Base-by-base conservation (phyloP, 2,113 vertebrate species). In the Cheirogaleus medius region DNA sequence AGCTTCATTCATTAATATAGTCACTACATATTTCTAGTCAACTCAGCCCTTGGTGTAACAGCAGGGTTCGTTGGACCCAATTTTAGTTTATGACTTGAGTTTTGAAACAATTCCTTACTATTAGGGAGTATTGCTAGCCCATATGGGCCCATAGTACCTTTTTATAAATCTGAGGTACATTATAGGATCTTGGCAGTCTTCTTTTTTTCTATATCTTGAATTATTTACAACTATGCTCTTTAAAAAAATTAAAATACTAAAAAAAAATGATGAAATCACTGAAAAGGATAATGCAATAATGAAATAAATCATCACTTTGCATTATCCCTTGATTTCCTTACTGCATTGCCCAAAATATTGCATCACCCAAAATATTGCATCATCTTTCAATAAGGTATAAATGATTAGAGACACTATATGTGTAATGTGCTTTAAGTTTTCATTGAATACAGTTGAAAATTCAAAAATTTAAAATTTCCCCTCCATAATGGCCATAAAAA, bases 141-240 rank as follows among this genome's bases (percentile, higher is more conserved):
- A 42, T 18, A 49, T 49, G 44, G 37, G n/a, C 64, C 64, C 34
- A 89, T 13, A 73, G 42, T 25, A 69, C 49, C 8, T 8, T 95
- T 84, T 93, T 80, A 68, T 69, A 94, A 81, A 86, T 77, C 15
- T 69, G 82, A 85, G 52, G 56, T 49, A 42, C 52, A 87, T 49
- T 78, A 78, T 15, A 58, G 71, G 25, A 74, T 69, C 18, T 94
- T 66, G 27, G 25, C 81, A 13, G 29, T 88, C n/a, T 88, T 71
- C 54, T 85, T 80, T 66, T 76, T 47, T 66, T 13, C 54, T 69
- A 4, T 42, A 58, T 58, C 58, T 92, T 76, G 11, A 54, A 47
- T 88, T 95, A 96, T 63, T 94, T 92, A 86, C 37, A 94, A 82
- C 44, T 74, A 54, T 29, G 14, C 27, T 66, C 27, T 14, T 39